Conservation (phyloP, 2,888 invertebrate genomes). For the Hirtodrosophila alboralis region DNA sequence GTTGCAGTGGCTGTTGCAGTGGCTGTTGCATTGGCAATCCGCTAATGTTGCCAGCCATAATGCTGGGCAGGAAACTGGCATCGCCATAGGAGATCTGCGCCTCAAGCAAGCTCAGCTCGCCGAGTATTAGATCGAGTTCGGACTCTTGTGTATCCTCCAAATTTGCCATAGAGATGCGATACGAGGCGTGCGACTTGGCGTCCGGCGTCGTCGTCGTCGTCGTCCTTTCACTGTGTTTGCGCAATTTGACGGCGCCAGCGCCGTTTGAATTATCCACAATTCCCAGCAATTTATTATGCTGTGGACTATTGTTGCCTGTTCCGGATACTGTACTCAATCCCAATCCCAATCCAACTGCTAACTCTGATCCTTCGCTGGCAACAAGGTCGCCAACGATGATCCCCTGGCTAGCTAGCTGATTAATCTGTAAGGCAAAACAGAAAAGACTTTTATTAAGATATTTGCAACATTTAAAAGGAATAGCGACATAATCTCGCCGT, state of each 20-base stretch:
- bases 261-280: conserved; percentile 46
- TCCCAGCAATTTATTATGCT: conserved; percentile 51
- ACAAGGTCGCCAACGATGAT: conserved; percentile 61
- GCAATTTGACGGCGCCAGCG: conserved; percentile 77
- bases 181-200: conserved; percentile 78
- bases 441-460: too few relatives aligned
- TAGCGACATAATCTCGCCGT: too few relatives aligned
- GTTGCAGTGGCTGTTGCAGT: conserved; percentile 2
- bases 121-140: conserved; percentile 97
- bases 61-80: conserved; percentile 65
- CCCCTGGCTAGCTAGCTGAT: conserved; percentile 46
- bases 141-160: conserved; percentile 98
- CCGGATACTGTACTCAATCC: too few relatives aligned
- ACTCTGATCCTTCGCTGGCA: conserved; percentile 61
- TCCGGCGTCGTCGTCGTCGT: conserved; percentile 56
- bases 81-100: conserved; percentile 83
- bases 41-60: conserved; percentile 13
- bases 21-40: neutral
- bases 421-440: conserved; percentile 46
- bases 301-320: conserved; percentile 36
- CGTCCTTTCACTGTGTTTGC: conserved; percentile 74
- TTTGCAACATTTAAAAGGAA: too few relatives aligned
- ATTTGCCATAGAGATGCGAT: conserved; percentile 98
- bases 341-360: conserved; percentile 22
- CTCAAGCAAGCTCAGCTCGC: conserved; percentile 97